Evolutionary conservation across 2,113 vertebrate species (phyloP).

Genomic region (Picathartes gymnocephalus): DNA sequence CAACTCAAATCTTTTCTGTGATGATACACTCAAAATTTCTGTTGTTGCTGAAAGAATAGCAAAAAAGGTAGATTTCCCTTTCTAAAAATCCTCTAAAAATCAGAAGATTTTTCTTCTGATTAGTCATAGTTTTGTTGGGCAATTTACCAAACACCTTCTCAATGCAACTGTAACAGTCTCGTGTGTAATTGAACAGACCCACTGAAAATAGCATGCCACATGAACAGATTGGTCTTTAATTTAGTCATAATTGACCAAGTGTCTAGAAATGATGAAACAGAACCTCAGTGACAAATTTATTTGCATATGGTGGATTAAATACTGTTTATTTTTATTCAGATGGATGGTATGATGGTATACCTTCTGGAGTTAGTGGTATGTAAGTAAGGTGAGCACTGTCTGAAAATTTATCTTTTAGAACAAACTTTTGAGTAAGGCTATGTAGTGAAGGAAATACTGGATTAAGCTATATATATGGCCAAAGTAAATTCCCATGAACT

Average conservation of each 20-base stretch:
- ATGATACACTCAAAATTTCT: background rate
- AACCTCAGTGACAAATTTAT: background rate
- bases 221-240: background rate
- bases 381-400: background rate
- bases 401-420: background rate
- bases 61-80: background rate
- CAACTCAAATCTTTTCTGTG: background rate
- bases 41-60: background rate
- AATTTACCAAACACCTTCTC: background rate
- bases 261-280: background rate
- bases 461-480: background rate
- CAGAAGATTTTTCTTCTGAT: background rate
- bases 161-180: background rate
- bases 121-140: background rate
- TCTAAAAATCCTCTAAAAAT: background rate
- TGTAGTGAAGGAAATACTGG: background rate
- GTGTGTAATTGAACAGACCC: background rate
- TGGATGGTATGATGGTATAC: background rate
- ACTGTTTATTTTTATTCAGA: background rate
- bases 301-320: background rate
- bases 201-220: background rate
- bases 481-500: background rate
- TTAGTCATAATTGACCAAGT: background rate
- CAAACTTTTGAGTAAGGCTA: background rate
- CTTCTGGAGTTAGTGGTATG: background rate